A percentile compares a stretch with the other conserved stretches of the same genome.
Evolutionary conservation across 2,113 vertebrate genomes (phyloP).

Genomic region (Oncorhynchus tshawytscha): DNA sequence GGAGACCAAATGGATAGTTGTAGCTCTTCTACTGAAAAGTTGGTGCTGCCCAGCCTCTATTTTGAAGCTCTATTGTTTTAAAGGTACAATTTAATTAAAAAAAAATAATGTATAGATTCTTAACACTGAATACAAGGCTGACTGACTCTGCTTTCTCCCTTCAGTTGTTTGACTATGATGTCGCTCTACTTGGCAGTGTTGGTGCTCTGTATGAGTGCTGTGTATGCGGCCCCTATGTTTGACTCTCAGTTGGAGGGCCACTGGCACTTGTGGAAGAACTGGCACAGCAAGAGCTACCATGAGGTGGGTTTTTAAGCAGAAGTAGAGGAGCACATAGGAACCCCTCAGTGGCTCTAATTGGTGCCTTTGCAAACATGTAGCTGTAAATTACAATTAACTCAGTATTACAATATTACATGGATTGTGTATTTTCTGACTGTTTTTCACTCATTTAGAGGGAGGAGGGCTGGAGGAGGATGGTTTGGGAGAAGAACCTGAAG

Average conservation of each 20-base stretch:
- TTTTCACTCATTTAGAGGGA: constrained; percentile 71
- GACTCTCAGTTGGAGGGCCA: constrained; percentile 74
- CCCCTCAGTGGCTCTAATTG: too few relatives aligned
- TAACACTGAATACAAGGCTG: background rate
- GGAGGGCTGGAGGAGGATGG: constrained; percentile 87
- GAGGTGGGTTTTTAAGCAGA: constrained; percentile 63
- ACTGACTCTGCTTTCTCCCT: background rate
- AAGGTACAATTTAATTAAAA: too few relatives aligned
- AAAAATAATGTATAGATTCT: background rate
- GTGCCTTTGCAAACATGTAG: too few relatives aligned
- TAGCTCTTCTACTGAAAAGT: too few relatives aligned
- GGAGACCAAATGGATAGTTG: too few relatives aligned
- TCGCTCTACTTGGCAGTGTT: constrained; percentile 53
- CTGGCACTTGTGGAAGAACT: constrained; percentile 84
- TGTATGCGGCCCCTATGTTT: constrained; percentile 65
- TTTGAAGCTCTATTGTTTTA: constrained; percentile 49
- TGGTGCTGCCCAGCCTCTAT: too few relatives aligned
- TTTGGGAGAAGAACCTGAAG: constrained; percentile 95
- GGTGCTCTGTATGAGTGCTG: constrained; percentile 63
- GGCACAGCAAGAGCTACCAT: constrained; percentile 77
- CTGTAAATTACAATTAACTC: background rate
- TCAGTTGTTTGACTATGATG: constrained; percentile 52
- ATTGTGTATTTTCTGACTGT: background rate
- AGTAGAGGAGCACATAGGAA: background rate
- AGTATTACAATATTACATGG: background rate